Evolutionary conservation across 2,888 invertebrate genomes (phyloP).

Genomic region (Polydrusus tereticollis): DNA sequence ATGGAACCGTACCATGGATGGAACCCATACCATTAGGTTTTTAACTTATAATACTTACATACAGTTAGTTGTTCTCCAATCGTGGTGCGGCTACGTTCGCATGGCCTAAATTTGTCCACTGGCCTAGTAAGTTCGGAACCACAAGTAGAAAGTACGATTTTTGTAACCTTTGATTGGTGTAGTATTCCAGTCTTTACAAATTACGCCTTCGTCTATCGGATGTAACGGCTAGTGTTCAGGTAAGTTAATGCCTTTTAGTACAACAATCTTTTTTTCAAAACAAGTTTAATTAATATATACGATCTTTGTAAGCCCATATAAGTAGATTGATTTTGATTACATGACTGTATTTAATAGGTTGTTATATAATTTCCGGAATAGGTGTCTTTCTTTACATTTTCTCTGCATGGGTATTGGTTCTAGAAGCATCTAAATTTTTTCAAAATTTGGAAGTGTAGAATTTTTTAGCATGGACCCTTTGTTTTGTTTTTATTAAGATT

Average conservation of each 20-base stretch:
- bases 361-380: too few species aligned
- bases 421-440: too few species aligned
- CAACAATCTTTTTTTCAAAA: background rate
- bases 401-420: too few species aligned
- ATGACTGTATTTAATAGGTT: too few species aligned
- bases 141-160: slow-evolving; percentile 12
- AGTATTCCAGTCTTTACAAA: background rate
- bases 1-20: slow-evolving; percentile 7
- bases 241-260: background rate
- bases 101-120: slow-evolving; percentile 9
- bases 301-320: too few species aligned
- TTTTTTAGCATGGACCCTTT: too few species aligned
- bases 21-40: background rate
- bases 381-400: too few species aligned
- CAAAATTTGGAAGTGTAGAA: too few species aligned
- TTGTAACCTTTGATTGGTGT: background rate
- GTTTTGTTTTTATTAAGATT: too few species aligned
- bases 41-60: background rate
- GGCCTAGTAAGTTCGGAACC: slow-evolving; percentile 10
- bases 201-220: background rate
- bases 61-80: slow-evolving; percentile 13
- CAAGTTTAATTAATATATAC: too few species aligned
- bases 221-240: background rate
- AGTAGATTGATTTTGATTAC: too few species aligned
- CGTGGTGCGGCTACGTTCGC: slow-evolving; percentile 8